These are phyloP conservation scores for Otolemur crassicaudatus DNA, from an alignment of 2,797 vertebrate genomes.

Conservation along the genomic window DNA sequence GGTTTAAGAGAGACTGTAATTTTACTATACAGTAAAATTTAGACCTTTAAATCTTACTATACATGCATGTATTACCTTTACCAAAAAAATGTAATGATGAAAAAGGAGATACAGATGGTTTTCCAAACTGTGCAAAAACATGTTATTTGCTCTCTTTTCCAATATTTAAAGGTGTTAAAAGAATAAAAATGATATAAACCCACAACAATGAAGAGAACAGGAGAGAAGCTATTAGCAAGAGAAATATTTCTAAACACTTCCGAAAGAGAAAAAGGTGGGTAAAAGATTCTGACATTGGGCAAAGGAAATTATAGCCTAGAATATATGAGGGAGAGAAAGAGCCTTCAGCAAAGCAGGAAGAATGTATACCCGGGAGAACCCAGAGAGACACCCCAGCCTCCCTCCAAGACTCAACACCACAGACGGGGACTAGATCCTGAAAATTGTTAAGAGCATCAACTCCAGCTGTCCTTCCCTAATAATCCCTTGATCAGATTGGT, in stretches of 20 bases:
- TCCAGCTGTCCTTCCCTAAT: neutral
- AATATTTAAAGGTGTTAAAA: slow-evolving; percentile 53
- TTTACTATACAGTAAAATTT: neutral
- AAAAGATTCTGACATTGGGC: neutral
- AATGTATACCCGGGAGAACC: neutral
- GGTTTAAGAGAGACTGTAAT: slow-evolving; percentile 22
- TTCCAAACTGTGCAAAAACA: slow-evolving; percentile 47
- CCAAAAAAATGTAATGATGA: neutral
- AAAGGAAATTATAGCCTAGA: neutral
- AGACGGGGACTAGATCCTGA: neutral
- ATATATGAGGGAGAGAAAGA: neutral
- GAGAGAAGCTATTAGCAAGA: slow-evolving; percentile 28
- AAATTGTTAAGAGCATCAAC: neutral
- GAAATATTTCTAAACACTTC: slow-evolving; percentile 59
- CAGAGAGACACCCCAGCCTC: neutral
- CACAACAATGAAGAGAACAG: slow-evolving; percentile 22
- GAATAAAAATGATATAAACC: slow-evolving; percentile 64
- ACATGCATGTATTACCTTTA: neutral
- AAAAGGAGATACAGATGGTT: neutral
- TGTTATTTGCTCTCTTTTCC: slow-evolving; percentile 21
- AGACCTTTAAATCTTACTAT: slow-evolving; percentile 24
- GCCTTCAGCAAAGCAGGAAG: neutral
- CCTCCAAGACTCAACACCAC: neutral
- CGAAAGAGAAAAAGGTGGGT: neutral
- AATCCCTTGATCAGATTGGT: neutral